phyloP scores from a whole-genome alignment of 2,888 invertebrate species.

The Tenodera sinensis region DNA sequence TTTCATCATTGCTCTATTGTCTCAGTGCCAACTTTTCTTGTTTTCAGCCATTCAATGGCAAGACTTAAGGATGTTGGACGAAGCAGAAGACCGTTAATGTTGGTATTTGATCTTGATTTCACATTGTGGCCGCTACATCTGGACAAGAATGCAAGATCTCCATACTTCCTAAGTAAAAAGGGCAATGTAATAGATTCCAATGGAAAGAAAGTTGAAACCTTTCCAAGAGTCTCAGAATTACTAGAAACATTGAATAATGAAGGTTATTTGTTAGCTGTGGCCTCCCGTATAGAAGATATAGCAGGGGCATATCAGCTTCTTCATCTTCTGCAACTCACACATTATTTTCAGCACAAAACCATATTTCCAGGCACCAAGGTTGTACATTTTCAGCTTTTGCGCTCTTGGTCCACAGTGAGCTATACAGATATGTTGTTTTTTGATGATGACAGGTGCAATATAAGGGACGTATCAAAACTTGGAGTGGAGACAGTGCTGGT shows the following conservation, averaged over 20 bases:
- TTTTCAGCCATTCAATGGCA: not conserved
- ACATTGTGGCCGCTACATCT: constrained; percentile 37
- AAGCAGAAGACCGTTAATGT: constrained; percentile 9
- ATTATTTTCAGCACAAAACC: constrained; percentile 35
- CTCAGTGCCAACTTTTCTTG: not conserved
- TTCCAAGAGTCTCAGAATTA: constrained; percentile 28
- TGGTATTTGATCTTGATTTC: constrained; percentile 33
- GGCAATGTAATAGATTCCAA: constrained; percentile 31
- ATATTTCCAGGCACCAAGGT: constrained; percentile 36
- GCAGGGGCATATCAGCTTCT: constrained; percentile 36
- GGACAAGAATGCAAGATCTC: constrained; percentile 32
- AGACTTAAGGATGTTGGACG: not conserved
- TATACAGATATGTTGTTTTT: constrained; percentile 32
- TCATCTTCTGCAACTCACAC: constrained; percentile 34
- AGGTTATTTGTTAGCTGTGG: constrained; percentile 34
- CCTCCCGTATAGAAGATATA: constrained; percentile 36
- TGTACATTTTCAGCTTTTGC: constrained; percentile 34
- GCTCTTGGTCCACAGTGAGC: constrained; percentile 24
- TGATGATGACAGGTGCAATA: constrained; percentile 33
- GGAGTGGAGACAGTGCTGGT: constrained; percentile 35
- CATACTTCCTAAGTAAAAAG: constrained; percentile 14
- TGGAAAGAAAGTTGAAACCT: constrained; percentile 29
- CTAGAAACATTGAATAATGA: constrained; percentile 25
- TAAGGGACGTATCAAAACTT: constrained; percentile 31
- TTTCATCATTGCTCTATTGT: not conserved